Percentiles rank a stretch among this genome's conserved stretches.
phyloP scores from a whole-genome alignment of 1,140 invertebrate genomes.

The Aphaenogaster rudis region DNA sequence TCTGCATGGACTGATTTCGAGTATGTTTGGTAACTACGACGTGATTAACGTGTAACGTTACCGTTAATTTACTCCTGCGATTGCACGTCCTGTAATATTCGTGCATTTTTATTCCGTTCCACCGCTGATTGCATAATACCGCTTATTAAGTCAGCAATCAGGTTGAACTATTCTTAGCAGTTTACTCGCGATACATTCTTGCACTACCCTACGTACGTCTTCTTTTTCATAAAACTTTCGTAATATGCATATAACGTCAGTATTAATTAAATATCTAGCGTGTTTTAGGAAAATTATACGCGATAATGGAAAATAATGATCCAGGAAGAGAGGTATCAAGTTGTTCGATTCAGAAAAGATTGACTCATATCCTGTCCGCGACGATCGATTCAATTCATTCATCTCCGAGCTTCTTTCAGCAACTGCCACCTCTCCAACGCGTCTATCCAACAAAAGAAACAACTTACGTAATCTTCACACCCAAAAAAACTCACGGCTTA shows the following conservation, averaged over 20 bases:
- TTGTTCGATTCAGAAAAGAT: background rate
- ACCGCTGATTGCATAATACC: conserved; percentile 73
- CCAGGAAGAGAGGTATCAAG: background rate
- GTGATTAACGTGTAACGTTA: conserved; percentile 71
- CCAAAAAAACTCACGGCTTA: background rate
- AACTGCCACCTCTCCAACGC: background rate
- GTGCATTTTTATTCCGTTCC: conserved; percentile 66
- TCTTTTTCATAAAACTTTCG: background rate
- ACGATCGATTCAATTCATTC: background rate
- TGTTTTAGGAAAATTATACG: background rate
- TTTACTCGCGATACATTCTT: conserved; percentile 46
- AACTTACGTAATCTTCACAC: background rate
- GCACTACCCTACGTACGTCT: conserved; percentile 5
- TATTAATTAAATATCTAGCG: background rate
- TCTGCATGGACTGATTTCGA: conserved; percentile 31
- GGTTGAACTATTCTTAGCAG: conserved; percentile 62
- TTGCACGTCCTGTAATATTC: conserved; percentile 66
- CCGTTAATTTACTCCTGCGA: conserved; percentile 72
- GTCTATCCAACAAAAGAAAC: background rate
- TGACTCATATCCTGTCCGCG: background rate
- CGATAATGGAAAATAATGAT: background rate
- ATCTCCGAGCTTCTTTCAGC: no score
- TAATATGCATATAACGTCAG: background rate
- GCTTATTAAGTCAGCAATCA: conserved; percentile 72
- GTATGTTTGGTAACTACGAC: conserved; percentile 45